Evolutionary conservation across 2,888 invertebrate genomes (phyloP).

Genomic region (Synergus japonicus): DNA sequence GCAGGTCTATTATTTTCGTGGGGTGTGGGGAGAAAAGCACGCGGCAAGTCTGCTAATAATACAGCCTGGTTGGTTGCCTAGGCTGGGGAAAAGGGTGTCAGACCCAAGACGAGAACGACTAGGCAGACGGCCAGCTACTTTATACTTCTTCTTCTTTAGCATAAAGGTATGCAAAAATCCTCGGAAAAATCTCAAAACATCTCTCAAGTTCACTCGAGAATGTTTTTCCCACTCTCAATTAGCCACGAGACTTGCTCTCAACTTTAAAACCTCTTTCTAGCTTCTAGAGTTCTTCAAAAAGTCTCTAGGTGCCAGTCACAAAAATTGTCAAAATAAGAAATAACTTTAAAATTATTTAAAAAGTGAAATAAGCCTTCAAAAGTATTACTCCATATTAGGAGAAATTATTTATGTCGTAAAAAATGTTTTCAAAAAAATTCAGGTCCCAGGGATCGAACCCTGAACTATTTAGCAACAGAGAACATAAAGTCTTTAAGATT

Average conservation of each 20-base stretch:
- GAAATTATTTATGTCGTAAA: not conserved
- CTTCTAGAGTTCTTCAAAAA: not conserved
- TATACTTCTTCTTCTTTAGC: constrained; percentile 41
- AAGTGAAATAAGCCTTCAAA: not conserved
- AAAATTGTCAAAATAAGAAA: not conserved
- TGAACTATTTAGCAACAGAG: no score
- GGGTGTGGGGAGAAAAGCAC: constrained; percentile 42
- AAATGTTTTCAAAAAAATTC: not conserved
- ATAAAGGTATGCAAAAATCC: constrained; percentile 2
- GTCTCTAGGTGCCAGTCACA: not conserved
- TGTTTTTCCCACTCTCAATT: not conserved
- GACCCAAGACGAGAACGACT: constrained; percentile 52
- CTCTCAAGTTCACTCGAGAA: not conserved
- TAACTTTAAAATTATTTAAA: not conserved
- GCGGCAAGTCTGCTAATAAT: constrained; percentile 66
- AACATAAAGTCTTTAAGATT: no score
- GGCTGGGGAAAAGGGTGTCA: constrained; percentile 68
- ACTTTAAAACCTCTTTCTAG: not conserved
- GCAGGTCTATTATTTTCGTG: constrained; percentile 41
- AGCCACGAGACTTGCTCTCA: not conserved
- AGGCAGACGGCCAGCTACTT: constrained; percentile 58
- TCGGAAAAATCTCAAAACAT: not conserved
- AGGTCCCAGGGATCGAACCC: not conserved
- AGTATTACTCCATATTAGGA: not conserved
- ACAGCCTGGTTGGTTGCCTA: constrained; percentile 61